Evolutionary conservation across 1,140 invertebrate genomes (phyloP).

Genomic region (Sinonovacula constricta): DNA sequence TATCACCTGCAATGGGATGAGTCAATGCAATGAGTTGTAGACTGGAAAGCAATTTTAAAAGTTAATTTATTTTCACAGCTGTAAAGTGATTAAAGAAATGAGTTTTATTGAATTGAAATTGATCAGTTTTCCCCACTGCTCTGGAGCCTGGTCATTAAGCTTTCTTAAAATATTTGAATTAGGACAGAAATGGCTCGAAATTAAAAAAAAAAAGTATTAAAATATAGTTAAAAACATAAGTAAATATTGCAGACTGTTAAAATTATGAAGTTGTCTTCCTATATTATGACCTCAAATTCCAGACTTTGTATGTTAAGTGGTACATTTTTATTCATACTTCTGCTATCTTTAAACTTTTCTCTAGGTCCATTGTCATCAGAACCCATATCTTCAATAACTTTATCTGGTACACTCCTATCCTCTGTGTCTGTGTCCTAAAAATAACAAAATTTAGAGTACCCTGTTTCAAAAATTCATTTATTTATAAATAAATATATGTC

Average conservation of each 20-base stretch:
- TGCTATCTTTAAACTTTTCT: neutral
- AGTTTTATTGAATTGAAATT: neutral
- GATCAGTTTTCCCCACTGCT: neutral
- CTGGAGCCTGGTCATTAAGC: neutral
- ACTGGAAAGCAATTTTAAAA: neutral
- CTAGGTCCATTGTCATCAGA: neutral
- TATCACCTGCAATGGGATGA: no score
- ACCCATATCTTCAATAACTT: neutral
- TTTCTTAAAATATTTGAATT: no score
- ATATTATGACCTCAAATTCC: no score
- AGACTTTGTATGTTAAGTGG: neutral
- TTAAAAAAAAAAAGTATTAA: no score
- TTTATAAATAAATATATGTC: no score
- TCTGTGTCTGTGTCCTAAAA: neutral
- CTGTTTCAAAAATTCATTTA: no score
- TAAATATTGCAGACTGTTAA: no score
- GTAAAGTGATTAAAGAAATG: neutral
- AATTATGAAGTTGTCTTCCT: no score
- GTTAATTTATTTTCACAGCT: neutral
- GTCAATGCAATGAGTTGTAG: neutral
- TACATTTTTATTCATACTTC: neutral
- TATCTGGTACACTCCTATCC: neutral
- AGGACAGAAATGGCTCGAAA: no score
- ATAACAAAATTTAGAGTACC: neutral
- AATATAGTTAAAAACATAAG: no score